Evolutionary conservation across 1,140 invertebrate genomes (phyloP), one percentile per base, ranked within the genome.

Genomic region (Agrilus planipennis): DNA sequence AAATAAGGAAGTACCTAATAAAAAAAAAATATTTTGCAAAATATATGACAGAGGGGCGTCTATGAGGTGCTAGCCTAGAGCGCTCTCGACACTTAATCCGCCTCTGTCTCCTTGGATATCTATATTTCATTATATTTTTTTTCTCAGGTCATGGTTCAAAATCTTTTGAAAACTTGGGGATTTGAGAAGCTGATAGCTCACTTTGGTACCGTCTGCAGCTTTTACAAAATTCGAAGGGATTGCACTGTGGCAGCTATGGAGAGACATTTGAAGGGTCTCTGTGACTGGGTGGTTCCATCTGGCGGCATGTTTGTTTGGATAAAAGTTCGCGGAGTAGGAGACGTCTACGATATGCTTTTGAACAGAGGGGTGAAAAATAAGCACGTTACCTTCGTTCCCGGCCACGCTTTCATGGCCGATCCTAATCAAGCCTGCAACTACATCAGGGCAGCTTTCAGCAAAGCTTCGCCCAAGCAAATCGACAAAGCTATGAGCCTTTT

Each of bases 221-320:
- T 83, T 53, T 88, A 87, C 55, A 69, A 64, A 41, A 54, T 64
- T 11, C 69, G 79, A 22, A 64, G 81, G n/a, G 77, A 80, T 52
- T 49, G 67, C 3, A 77, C 83, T 39, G 47, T 76, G 0, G 51
- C 53, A 2, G 67, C 76, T 1, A 74, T 78, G 36, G 64, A 76
- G 32, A 73, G 73, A 51, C 72, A 81, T 55, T 61, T 85, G 7
- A 47, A 54, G 69, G 75, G 71, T 22, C 56, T 85, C 2, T 81
- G 70, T 3, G 73, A 81, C 27, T 85, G 81, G 72, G 51, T 61
- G 4, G 49, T 69, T 21, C 83, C 84, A 0, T 57, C 59, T 1
- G 82, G 75, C 11, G 84, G 84, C 1, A 78, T 88, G 68, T 87
- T 85, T 60, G 63, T 85, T 9, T 88, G 84, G 84, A 68, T 86